Evolutionary conservation across 2,797 vertebrate genomes (phyloP).

Genomic region (Clarias pachynema): DNA sequence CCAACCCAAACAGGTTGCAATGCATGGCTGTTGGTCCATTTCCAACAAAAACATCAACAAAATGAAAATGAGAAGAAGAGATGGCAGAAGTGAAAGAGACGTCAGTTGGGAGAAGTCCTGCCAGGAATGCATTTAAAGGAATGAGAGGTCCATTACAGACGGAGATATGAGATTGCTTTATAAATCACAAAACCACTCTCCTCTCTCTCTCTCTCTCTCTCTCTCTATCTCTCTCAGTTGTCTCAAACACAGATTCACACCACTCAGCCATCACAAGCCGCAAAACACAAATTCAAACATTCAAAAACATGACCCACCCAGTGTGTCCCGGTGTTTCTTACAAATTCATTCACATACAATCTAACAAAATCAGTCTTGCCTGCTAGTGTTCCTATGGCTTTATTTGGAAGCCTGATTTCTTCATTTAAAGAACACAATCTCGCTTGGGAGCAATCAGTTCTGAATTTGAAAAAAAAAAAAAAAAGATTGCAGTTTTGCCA

Average conservation of each 20-base stretch:
- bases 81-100: slow-evolving; percentile 60
- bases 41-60: not conserved
- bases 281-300: slow-evolving; percentile 23
- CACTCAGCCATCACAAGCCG: slow-evolving; percentile 27
- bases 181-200: slow-evolving; percentile 42
- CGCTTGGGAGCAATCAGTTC: not conserved
- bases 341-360: not conserved
- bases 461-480: not conserved
- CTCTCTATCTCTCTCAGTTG: not conserved
- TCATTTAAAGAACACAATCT: not conserved
- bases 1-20: not conserved
- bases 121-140: slow-evolving; percentile 80
- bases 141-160: slow-evolving; percentile 79
- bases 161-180: slow-evolving; percentile 70
- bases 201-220: slow-evolving; percentile 5
- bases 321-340: not conserved
- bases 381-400: not conserved
- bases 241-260: slow-evolving; percentile 42
- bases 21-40: not conserved
- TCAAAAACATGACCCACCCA: not conserved
- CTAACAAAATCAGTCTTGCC: not conserved
- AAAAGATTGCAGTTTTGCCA: not conserved
- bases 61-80: slow-evolving; percentile 59
- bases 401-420: not conserved
- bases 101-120: slow-evolving; percentile 64